Base-by-base conservation (phyloP, 1,140 invertebrate species). In the Chionoecetes opilio region DNA sequence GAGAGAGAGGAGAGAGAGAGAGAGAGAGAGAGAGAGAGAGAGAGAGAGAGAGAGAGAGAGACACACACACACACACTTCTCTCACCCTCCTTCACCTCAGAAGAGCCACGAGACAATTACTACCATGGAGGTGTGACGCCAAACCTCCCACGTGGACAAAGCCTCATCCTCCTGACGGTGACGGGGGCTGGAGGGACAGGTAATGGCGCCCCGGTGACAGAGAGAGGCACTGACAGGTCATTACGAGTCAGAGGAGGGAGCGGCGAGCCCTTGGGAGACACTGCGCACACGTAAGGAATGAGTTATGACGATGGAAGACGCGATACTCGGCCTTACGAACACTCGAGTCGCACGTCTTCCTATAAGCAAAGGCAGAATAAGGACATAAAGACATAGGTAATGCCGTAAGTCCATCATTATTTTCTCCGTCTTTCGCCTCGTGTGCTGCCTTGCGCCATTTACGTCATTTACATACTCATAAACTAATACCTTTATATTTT, bases 1-100 rank as follows among this genome's bases (percentile, higher is more conserved):
- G 31, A 92, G 41, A 32, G 0, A 91, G 82, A 35, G 82, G n/a
- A 32, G 82, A 85, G 29, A 32, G 82, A 85, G 35, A 88, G 86
- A 37, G 86, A 38, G 38, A n/a, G 86, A 38, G 35, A 31, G 35
- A 37, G 35, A n/a, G 34, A n/a, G 26, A 37, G 35, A 38, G 86
- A 37, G 29, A 37, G 35, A 37, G 35, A 37, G 86, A 88, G 34
- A 37, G 86, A 37, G 46, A 53, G 9, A 53, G 46, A 0, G 46
- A 0, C 11, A 14, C 14, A n/a, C n/a, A n/a, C 63, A n/a, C 63
- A 26, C 63, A n/a, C 26, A n/a, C 41, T 14, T 46, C 41, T 14
- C 41, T 46, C 63, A 9, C 63, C n/a, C 63, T 75, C 63, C 63
- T 14, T 63, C 53, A 75, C 63, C 5, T 1, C n/a, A 53, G 2